Percentiles rank a stretch among this genome's conserved stretches.
Evolutionary conservation across 1,140 invertebrate species (phyloP).

Genomic region (Listronotus oregonensis): DNA sequence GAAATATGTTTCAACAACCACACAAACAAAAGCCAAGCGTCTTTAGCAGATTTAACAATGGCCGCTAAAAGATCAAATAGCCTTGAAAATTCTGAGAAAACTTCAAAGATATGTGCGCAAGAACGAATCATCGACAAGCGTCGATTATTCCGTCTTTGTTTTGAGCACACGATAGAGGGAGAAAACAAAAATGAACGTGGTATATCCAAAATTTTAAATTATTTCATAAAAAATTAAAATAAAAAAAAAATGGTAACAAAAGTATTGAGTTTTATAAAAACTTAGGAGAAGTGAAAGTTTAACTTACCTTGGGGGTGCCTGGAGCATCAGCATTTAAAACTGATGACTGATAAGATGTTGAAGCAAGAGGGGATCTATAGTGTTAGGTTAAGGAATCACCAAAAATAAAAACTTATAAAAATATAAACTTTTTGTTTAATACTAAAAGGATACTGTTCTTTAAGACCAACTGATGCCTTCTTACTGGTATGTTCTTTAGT

Average conservation of each 20-base stretch:
- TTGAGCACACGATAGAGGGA: conserved; percentile 1
- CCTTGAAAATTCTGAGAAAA: conserved; percentile 56
- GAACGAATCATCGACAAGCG: conserved; percentile 30
- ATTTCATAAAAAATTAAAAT: conserved; percentile 34
- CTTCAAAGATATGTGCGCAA: conserved; percentile 52
- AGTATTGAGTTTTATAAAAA: not conserved
- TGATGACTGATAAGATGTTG: not conserved
- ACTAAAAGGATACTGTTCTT: too few relatives aligned
- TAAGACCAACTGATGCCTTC: not conserved
- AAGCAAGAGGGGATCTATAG: too few relatives aligned
- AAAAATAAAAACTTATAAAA: too few relatives aligned
- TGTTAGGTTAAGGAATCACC: too few relatives aligned
- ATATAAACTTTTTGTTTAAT: too few relatives aligned
- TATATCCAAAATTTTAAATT: conserved; percentile 15
- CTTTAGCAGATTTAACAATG: conserved; percentile 54
- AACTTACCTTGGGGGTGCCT: not conserved
- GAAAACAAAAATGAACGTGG: conserved; percentile 9
- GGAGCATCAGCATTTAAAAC: not conserved
- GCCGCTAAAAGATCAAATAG: conserved; percentile 53
- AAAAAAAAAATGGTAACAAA: conserved; percentile 48
- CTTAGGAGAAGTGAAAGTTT: too few relatives aligned
- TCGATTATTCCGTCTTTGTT: conserved; percentile 22
- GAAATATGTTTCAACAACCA: conserved; percentile 21
- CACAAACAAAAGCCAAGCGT: conserved; percentile 50
- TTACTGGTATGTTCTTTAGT: conserved; percentile 21